Conservation (phyloP, 1,140 invertebrate genomes). For the Leptopilina boulardi region DNA sequence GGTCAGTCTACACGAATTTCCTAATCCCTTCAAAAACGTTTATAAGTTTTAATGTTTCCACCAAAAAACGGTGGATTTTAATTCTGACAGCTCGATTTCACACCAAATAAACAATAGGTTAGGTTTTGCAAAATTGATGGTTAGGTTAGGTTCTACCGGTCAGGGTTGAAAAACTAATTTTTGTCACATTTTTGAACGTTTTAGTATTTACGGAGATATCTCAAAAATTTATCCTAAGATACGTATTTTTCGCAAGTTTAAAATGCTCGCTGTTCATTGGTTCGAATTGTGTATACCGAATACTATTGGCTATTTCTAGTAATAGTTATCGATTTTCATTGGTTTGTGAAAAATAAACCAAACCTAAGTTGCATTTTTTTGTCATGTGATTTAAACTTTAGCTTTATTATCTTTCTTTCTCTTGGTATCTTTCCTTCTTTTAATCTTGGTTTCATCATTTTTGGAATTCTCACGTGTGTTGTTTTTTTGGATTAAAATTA, state of each 20-base stretch:
- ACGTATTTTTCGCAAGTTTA: too few relatives aligned
- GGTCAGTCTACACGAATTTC: slow-evolving; percentile 92
- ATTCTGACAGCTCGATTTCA: slow-evolving; percentile 57
- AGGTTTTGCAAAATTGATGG: slow-evolving; percentile 46
- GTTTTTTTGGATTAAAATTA: not conserved
- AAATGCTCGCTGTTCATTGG: too few relatives aligned
- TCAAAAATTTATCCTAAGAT: too few relatives aligned
- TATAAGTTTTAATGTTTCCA: slow-evolving; percentile 41
- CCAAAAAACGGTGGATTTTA: slow-evolving; percentile 33
- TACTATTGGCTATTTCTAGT: too few relatives aligned
- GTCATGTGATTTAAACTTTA: not conserved
- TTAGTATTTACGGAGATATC: too few relatives aligned
- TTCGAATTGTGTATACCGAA: too few relatives aligned
- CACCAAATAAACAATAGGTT: slow-evolving; percentile 53
- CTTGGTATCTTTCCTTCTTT: not conserved
- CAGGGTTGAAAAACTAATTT: too few relatives aligned
- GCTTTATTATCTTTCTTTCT: not conserved
- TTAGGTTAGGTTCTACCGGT: not conserved
- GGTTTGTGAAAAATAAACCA: too few relatives aligned
- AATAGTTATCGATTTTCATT: too few relatives aligned
- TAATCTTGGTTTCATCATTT: slow-evolving; percentile 14
- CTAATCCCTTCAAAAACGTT: slow-evolving; percentile 45
- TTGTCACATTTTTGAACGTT: too few relatives aligned
- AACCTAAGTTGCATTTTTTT: not conserved
- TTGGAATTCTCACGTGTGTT: not conserved